These are phyloP conservation scores for Cerceris rybyensis DNA, from an alignment of 2,888 invertebrate species.

Conservation along the genomic window DNA sequence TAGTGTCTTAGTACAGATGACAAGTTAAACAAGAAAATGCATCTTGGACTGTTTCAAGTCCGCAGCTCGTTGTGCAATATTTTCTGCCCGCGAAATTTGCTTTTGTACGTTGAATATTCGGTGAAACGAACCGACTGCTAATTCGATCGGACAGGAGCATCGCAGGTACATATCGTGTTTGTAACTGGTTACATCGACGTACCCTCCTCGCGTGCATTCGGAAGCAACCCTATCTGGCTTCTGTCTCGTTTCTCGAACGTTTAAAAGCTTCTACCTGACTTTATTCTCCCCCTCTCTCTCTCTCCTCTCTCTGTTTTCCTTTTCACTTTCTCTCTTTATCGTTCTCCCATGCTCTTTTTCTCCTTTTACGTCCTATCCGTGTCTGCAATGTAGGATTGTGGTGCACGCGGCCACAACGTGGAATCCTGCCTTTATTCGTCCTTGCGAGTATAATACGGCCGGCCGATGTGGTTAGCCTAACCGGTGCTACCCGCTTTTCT, in stretches of 20 bases:
- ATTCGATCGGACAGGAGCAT: slow-evolving; percentile 74
- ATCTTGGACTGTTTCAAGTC: slow-evolving; percentile 35
- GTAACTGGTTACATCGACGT: slow-evolving; percentile 58
- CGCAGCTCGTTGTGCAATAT: slow-evolving; percentile 36
- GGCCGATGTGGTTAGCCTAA: slow-evolving; percentile 68
- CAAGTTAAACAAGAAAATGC: slow-evolving; percentile 49
- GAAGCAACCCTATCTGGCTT: slow-evolving; percentile 58
- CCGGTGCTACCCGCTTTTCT: slow-evolving; percentile 54
- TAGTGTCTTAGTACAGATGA: slow-evolving; percentile 12
- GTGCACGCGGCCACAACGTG: slow-evolving; percentile 34
- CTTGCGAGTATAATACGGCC: slow-evolving; percentile 68
- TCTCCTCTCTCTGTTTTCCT: slow-evolving; percentile 26
- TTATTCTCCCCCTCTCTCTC: slow-evolving; percentile 29
- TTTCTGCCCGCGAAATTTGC: slow-evolving; percentile 64
- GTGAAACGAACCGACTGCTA: slow-evolving; percentile 72
- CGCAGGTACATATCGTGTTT: slow-evolving; percentile 64
- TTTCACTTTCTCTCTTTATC: background rate
- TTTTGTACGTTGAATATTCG: slow-evolving; percentile 70
- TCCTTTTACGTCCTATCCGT: background rate
- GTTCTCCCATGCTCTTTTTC: background rate
- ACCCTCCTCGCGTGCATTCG: slow-evolving; percentile 52
- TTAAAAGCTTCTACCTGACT: slow-evolving; percentile 60
- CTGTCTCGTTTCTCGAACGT: slow-evolving; percentile 51
- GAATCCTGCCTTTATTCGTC: slow-evolving; percentile 64
- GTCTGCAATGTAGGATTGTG: slow-evolving; percentile 6